phyloP scores from a whole-genome alignment of 2,888 invertebrate species.

The Vanessa cardui region DNA sequence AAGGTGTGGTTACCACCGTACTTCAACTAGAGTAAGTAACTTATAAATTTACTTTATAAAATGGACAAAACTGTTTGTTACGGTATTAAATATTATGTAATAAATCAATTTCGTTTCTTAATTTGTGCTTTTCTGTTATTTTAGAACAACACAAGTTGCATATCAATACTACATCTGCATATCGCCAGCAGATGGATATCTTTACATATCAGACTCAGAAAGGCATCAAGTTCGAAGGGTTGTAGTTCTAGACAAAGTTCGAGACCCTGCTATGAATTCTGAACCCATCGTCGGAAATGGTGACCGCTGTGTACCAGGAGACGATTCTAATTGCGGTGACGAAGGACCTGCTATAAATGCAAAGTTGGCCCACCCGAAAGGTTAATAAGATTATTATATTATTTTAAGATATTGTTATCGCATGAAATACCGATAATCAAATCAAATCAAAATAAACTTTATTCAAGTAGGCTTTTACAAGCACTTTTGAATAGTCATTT shows the following conservation, averaged over 20 bases:
- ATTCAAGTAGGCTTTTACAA: no score
- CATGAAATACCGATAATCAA: no score
- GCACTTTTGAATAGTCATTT: no score
- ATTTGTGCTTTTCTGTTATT: slow-evolving; percentile 49
- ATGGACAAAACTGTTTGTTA: background rate
- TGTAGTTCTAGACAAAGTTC: slow-evolving; percentile 89
- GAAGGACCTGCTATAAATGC: slow-evolving; percentile 95
- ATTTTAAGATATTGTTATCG: background rate
- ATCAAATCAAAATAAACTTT: no score
- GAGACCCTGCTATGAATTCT: slow-evolving; percentile 92
- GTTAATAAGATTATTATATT: slow-evolving; percentile 61
- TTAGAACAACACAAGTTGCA: slow-evolving; percentile 96
- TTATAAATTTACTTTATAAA: background rate
- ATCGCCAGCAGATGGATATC: slow-evolving; percentile 96
- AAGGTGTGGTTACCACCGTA: slow-evolving; percentile 94
- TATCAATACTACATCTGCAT: slow-evolving; percentile 98
- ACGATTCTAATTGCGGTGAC: slow-evolving; percentile 97
- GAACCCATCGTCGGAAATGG: slow-evolving; percentile 95
- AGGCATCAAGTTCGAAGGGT: slow-evolving; percentile 93
- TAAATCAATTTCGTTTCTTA: background rate
- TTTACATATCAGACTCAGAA: slow-evolving; percentile 98
- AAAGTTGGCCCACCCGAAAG: slow-evolving; percentile 97
- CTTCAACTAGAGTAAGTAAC: slow-evolving; percentile 89
- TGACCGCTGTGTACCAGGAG: slow-evolving; percentile 96
- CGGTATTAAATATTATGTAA: background rate